Conservation (phyloP, 2,888 invertebrate species). For the Mantis religiosa region DNA sequence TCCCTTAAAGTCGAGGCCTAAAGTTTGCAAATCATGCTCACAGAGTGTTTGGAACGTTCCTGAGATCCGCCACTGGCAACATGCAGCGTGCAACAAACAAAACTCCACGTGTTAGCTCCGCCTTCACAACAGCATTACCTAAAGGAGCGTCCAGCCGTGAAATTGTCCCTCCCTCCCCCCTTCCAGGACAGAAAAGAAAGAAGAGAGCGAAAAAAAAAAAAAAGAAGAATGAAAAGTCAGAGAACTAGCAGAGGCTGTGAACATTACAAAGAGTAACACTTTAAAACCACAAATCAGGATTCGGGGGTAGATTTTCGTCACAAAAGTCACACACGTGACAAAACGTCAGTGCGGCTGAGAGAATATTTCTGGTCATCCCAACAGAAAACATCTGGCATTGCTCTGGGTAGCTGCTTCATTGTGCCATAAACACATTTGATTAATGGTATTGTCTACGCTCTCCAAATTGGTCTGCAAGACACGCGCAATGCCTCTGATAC, state of each 20-base stretch:
- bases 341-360: conserved; percentile 13
- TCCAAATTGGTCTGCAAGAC: not conserved
- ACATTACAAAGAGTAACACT: conserved; percentile 2
- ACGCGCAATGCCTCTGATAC: too few relatives aligned
- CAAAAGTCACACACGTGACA: conserved; percentile 25
- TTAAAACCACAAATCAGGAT: conserved; percentile 30
- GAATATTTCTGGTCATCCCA: not conserved
- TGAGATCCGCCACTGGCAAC: not conserved
- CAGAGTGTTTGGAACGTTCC: too few relatives aligned
- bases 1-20: too few relatives aligned
- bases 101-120: conserved; percentile 15
- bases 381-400: conserved; percentile 18
- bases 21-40: too few relatives aligned
- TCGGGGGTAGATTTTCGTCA: conserved; percentile 2
- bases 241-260: not conserved
- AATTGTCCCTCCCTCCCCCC: conserved; percentile 5
- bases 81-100: not conserved
- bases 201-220: not conserved
- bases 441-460: not conserved
- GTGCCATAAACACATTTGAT: not conserved
- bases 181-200: not conserved
- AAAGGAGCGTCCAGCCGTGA: conserved; percentile 23
- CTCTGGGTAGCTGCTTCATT: not conserved
- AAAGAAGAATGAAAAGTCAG: not conserved
- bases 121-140: conserved; percentile 1